phyloP scores from a whole-genome alignment of 1,140 invertebrate species.

The Lordiphosa clarofinis region DNA sequence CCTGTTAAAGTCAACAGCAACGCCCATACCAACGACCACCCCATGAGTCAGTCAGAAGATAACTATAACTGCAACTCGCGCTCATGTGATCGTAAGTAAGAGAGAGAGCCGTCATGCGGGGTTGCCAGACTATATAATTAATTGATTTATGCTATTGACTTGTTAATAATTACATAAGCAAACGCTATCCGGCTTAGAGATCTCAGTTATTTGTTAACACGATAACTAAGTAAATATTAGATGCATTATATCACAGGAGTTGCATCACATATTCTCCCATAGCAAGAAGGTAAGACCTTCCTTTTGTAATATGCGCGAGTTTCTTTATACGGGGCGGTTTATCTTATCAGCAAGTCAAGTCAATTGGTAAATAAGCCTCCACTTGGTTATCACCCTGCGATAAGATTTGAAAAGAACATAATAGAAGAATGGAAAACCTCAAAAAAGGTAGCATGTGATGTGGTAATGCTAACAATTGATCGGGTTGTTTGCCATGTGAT shows the following conservation, averaged over 20 bases:
- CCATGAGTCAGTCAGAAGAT: slow-evolving; percentile 24
- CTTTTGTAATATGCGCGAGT: slow-evolving; percentile 18
- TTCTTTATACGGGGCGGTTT: slow-evolving; percentile 27
- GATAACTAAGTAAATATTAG: slow-evolving; percentile 29
- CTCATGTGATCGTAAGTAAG: slow-evolving; percentile 35
- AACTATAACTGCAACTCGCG: slow-evolving; percentile 23
- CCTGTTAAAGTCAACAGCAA: slow-evolving; percentile 32
- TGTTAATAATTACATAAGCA: slow-evolving; percentile 53
- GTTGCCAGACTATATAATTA: slow-evolving; percentile 24
- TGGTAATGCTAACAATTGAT: slow-evolving; percentile 42
- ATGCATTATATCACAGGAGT: slow-evolving; percentile 12
- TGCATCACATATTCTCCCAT: background rate
- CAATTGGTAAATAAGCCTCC: slow-evolving; percentile 69
- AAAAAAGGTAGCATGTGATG: slow-evolving; percentile 52
- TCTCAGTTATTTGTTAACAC: slow-evolving; percentile 43
- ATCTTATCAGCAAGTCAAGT: slow-evolving; percentile 58
- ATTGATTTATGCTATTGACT: slow-evolving; percentile 56
- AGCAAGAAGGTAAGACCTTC: background rate
- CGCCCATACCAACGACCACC: slow-evolving; percentile 23
- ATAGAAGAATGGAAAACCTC: background rate
- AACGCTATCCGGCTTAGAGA: slow-evolving; percentile 31
- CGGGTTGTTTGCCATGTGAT: slow-evolving; percentile 60
- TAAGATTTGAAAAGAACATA: slow-evolving; percentile 15
- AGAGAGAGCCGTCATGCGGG: slow-evolving; percentile 14
- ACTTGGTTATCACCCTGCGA: slow-evolving; percentile 52